phyloP scores from a whole-genome alignment of 1,140 invertebrate genomes.

The Spodoptera frugiperda region DNA sequence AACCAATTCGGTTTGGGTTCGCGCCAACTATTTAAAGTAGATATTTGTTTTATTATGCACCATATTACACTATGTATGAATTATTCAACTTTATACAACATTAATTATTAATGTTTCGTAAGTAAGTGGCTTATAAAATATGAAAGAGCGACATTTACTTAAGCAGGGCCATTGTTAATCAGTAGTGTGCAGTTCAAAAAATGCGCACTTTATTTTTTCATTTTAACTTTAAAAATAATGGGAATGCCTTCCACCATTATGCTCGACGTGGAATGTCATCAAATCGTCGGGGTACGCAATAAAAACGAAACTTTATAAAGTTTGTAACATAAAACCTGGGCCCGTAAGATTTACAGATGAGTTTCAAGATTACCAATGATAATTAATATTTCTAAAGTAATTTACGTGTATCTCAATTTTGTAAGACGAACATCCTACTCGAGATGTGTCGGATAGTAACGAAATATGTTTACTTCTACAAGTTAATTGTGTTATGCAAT shows the following conservation, averaged over 20 bases:
- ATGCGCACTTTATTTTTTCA: neutral
- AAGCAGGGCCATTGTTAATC: neutral
- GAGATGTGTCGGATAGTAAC: constrained; percentile 14
- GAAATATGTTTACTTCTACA: constrained; percentile 4
- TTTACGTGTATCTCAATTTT: constrained; percentile 37
- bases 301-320: constrained; percentile 40
- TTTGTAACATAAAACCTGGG: constrained; percentile 34
- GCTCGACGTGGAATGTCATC: constrained; percentile 23
- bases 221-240: constrained; percentile 18
- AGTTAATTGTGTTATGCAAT: constrained; percentile 8
- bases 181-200: neutral
- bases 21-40: constrained; percentile 80
- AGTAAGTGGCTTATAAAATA: neutral
- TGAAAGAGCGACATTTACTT: neutral
- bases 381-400: constrained; percentile 42
- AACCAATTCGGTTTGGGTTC: constrained; percentile 76
- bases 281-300: constrained; percentile 31
- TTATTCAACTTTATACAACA: constrained; percentile 33
- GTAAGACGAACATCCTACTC: constrained; percentile 14
- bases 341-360: constrained; percentile 35
- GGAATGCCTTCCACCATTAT: constrained; percentile 42
- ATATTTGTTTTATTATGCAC: constrained; percentile 60
- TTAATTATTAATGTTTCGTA: neutral
- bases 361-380: constrained; percentile 25
- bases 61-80: constrained; percentile 40